A percentile compares a stretch with the other conserved stretches of the same genome.
phyloP scores from a whole-genome alignment of 2,113 vertebrate genomes.

The Burhinus bistriatus region DNA sequence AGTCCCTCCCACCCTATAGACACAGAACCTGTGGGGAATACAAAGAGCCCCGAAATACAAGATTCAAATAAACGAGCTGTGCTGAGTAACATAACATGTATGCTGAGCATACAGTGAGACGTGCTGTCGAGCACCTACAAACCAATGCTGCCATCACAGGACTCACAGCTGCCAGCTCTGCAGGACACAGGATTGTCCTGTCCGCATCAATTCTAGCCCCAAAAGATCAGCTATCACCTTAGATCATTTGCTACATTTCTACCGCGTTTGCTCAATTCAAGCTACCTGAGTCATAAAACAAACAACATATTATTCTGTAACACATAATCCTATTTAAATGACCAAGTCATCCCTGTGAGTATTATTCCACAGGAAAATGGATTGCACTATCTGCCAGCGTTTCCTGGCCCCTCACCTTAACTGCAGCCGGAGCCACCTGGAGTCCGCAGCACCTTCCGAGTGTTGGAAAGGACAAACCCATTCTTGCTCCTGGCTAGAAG shows the following conservation, averaged over 20 bases:
- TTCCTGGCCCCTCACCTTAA: not conserved
- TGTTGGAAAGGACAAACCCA: not conserved
- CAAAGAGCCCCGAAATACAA: not conserved
- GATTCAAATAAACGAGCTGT: not conserved
- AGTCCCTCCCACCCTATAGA: not conserved
- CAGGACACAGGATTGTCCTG: not conserved
- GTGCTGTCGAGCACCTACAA: no score
- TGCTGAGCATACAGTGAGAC: not conserved
- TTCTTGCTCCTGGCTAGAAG: not conserved
- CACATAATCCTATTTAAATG: not conserved
- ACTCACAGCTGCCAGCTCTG: not conserved
- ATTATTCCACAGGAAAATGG: not conserved
- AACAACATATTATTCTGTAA: not conserved
- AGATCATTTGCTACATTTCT: not conserved
- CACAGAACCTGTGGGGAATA: not conserved
- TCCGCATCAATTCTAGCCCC: not conserved
- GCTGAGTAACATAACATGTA: not conserved
- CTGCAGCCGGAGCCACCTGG: no score
- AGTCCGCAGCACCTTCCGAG: not conserved
- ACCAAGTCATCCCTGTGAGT: not conserved
- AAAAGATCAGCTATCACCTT: not conserved
- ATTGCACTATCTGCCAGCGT: no score
- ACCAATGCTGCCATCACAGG: not conserved
- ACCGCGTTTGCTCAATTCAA: not conserved
- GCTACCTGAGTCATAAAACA: not conserved